Base-by-base conservation (phyloP, 2,888 invertebrate genomes). In the Drosophila gaucha region DNA sequence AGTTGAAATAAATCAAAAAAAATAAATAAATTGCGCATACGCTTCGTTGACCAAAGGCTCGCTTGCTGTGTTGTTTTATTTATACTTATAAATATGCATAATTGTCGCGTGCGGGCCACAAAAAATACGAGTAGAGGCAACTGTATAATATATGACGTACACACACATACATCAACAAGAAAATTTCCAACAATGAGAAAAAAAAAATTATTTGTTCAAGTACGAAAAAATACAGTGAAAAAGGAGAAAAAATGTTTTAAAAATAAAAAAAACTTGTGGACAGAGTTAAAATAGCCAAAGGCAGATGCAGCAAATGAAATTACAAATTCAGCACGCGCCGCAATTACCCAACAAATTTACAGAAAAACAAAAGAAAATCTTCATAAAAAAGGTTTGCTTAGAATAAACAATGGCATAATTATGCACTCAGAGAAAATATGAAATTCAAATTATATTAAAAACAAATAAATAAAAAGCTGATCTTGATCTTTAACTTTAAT, bases 81-180 rank as follows among this genome's bases (percentile, higher is more conserved):
- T 80, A 52, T 57, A 57, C 31, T 77, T 74, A 76, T 69, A 70
- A 79, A 82, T 79, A 77, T 82, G 67, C 79, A 79, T 82, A 79
- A 79, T 78, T 79, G 79, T 78, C 82, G 83, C 79, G 79, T 62
- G 83, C 65, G 70, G 58, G 67, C 38, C 58, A 49, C 43, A 58
- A 30, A 50, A 46, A 52, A 46, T n/a, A 56, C 35, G 20, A 39
- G 41, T 38, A 51, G 41, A 51, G 72, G 33, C 52, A 64, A 67
- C 30, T 47, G 16, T 44, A 39, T 26, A 44, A 44, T 55, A 44
- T 24, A 63, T 63, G 33, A 46, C 3, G 20, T 12, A 8, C 26
- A 41, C 41, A 30, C 50, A 39, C 18, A 28, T n/a, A 39, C 24
- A 28, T n/a, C 12, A 43, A 26, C 18, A 20, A 14, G 6, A 30